A percentile compares a stretch with the other conserved stretches of the same genome.
phyloP scores from a whole-genome alignment of 2,888 invertebrate species.

The Trachelus iudaicus region DNA sequence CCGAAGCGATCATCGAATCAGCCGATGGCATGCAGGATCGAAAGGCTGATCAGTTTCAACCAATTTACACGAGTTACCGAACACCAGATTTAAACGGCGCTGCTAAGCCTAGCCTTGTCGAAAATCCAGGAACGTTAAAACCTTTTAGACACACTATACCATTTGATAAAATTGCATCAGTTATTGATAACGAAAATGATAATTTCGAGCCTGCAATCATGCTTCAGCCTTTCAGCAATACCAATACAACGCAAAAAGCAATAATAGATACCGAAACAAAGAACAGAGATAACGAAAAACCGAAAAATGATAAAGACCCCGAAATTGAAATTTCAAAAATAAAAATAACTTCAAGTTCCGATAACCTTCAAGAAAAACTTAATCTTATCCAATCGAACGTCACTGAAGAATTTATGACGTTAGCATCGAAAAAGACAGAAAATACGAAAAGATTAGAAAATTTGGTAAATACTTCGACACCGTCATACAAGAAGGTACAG shows the following conservation, averaged over 20 bases:
- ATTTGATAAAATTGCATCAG: conserved; percentile 57
- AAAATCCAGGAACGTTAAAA: conserved; percentile 54
- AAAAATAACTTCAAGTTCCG: not conserved
- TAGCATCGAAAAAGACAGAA: not conserved
- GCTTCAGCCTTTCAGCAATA: not conserved
- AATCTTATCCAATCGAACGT: not conserved
- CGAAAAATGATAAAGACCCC: not conserved
- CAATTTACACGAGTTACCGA: conserved; percentile 59
- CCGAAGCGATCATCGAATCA: conserved; percentile 31
- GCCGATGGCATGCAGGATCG: conserved; percentile 35
- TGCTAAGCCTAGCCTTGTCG: conserved; percentile 51
- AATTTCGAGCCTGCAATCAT: not conserved
- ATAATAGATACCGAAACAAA: not conserved
- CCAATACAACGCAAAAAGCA: not conserved
- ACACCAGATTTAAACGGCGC: conserved; percentile 50
- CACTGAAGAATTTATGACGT: not conserved
- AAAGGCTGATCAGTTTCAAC: conserved; percentile 35
- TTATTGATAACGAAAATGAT: conserved; percentile 21
- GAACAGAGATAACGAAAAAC: not conserved
- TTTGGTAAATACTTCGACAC: not conserved
- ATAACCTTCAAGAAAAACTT: not conserved
- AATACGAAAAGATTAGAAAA: not conserved
- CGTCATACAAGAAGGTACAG: conserved; percentile 12
- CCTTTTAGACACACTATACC: conserved; percentile 62
- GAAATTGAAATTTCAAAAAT: not conserved